Percentiles rank a stretch among this genome's conserved stretches.
These are phyloP conservation scores for Emydoidea blandingii DNA, from an alignment of 2,797 vertebrate genomes.

Conservation along the genomic window DNA sequence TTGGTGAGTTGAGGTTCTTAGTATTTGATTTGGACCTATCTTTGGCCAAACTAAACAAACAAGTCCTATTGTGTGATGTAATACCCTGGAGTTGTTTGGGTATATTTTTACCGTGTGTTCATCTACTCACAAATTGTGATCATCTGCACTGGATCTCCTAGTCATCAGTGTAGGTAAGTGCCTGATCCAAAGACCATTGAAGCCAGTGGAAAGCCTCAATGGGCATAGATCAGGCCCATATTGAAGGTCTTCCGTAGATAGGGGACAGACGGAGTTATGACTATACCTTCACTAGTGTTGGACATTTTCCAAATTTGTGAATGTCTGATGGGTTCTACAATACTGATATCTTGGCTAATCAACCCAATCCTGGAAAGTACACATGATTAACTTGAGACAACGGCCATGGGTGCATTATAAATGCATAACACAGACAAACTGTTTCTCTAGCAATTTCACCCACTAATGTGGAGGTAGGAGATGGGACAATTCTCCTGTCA, in stretches of 20 bases:
- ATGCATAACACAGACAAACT: not conserved
- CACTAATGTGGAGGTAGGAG: not conserved
- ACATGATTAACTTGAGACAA: not conserved
- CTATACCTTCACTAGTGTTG: not conserved
- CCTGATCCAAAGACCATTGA: not conserved
- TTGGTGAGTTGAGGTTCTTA: not conserved
- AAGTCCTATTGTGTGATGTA: not conserved
- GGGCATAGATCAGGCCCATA: not conserved
- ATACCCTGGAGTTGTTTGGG: fast-evolving
- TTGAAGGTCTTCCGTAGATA: not conserved
- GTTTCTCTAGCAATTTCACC: not conserved
- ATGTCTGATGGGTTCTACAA: not conserved
- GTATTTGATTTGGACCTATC: not conserved
- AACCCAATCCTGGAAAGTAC: not conserved
- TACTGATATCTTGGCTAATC: not conserved
- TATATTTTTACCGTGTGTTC: not conserved
- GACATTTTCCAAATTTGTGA: not conserved
- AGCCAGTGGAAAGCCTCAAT: not conserved
- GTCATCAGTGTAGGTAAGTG: not conserved
- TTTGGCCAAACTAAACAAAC: not conserved
- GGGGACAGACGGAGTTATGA: not conserved
- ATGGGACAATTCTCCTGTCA: not conserved
- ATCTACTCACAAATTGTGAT: not conserved
- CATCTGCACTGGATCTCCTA: not conserved
- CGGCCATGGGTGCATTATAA: not conserved